phyloP scores from a whole-genome alignment of 2,888 invertebrate genomes.

The Drosophila mulleri region DNA sequence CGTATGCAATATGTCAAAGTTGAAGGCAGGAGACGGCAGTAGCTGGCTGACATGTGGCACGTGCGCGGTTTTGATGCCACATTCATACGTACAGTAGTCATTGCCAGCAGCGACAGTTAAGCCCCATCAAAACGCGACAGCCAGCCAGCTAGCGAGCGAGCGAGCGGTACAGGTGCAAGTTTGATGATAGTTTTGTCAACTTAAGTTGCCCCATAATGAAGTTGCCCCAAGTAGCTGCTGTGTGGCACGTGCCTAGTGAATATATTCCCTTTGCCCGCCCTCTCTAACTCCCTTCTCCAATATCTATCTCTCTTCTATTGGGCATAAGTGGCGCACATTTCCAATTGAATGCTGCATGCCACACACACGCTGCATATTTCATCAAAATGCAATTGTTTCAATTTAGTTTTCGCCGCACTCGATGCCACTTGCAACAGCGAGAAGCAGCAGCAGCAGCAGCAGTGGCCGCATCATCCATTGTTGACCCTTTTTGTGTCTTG shows the following conservation, averaged over 20 bases:
- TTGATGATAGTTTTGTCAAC: slow-evolving; percentile 67
- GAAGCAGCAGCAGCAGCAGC: slow-evolving; percentile 8
- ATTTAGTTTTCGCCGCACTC: slow-evolving; percentile 57
- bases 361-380: slow-evolving; percentile 54
- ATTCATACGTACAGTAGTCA: slow-evolving; percentile 53
- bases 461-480: slow-evolving; percentile 42
- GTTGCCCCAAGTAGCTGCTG: slow-evolving; percentile 30
- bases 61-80: slow-evolving; percentile 73
- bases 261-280: neutral
- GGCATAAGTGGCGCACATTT: slow-evolving; percentile 17
- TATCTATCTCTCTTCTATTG: no score
- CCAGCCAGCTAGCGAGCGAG: slow-evolving; percentile 1
- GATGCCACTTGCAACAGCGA: slow-evolving; percentile 54
- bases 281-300: no score
- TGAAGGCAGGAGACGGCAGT: slow-evolving; percentile 29
- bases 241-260: slow-evolving; percentile 46
- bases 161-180: slow-evolving; percentile 34
- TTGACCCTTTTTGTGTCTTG: slow-evolving; percentile 73
- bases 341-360: slow-evolving; percentile 62
- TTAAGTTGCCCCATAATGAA: slow-evolving; percentile 68
- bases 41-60: slow-evolving; percentile 71
- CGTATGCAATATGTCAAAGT: slow-evolving; percentile 70
- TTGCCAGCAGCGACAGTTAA: slow-evolving; percentile 28
- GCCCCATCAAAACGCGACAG: slow-evolving; percentile 44
- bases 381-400: slow-evolving; percentile 78